Evolutionary conservation across 2,888 invertebrate species (phyloP).

Genomic region (Himalopsyche japonica): DNA sequence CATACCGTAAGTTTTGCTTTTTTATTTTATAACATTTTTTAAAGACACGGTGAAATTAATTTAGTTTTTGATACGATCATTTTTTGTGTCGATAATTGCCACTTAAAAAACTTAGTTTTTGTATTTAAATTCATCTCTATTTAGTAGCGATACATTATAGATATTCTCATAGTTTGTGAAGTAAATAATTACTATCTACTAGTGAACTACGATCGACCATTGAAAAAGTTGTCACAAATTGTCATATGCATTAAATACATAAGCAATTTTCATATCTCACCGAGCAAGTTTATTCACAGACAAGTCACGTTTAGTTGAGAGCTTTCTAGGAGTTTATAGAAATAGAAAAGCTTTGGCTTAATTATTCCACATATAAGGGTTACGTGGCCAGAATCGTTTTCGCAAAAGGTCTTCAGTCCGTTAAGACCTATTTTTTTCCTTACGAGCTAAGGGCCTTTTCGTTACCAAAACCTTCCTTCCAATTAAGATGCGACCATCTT

Average conservation of each 20-base stretch:
- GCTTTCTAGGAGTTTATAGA: neutral
- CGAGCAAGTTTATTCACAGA: neutral
- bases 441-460: neutral
- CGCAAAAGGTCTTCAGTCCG: neutral
- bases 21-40: no score
- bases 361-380: neutral
- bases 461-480: slow-evolving; percentile 14
- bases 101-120: no score
- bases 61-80: no score
- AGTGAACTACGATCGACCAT: no score
- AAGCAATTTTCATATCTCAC: neutral
- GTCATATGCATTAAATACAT: neutral
- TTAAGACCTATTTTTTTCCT: neutral
- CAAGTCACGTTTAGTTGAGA: neutral
- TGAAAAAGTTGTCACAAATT: no score
- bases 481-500: slow-evolving; percentile 26
- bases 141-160: no score
- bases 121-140: no score
- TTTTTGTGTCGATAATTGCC: no score
- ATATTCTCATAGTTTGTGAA: no score
- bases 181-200: no score
- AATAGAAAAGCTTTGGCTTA: neutral
- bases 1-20: no score
- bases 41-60: no score
- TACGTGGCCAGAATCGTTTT: neutral